Base-by-base conservation (phyloP, 2,888 invertebrate genomes). In the Orthosia cruda region DNA sequence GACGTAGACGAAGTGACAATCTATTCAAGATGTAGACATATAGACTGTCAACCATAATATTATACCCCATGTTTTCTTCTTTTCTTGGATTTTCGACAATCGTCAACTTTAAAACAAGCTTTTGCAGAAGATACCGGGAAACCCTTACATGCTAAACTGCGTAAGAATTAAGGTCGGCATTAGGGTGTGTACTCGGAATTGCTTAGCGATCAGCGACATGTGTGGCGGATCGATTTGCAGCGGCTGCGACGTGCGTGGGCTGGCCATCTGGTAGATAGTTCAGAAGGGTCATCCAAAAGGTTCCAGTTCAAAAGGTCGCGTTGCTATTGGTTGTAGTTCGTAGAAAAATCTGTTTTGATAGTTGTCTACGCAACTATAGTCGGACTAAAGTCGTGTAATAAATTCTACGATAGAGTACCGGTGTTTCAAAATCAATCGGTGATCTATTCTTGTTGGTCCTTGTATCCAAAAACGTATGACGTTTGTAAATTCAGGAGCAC, bases 121-220 rank as follows among this genome's bases (percentile, higher is more conserved):
- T 26, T 26, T 26, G 26, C 49, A 59, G 32, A 59, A 58, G 11
- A 65, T 54, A 67, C 54, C 54, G 26, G 40, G 54, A 61, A 32
- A 16, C 65, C 55, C 4, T 40, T 57, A n/a, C 45, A 55, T 61
- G 57, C 59, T 67, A 70, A 76, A 55, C 72, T 71, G 67, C 55
- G 72, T 70, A 70, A 62, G 75, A 77, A 85, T 81, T 73, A 65
- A 74, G 79, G 85, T 72, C 68, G 59, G 40, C 54, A 73, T 80
- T 74, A 80, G 74, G 84, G 80, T 32, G 74, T 66, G 71, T 84
- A 70, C 55, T 61, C 45, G 70, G 32, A 76, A 84, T 87, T 86
- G 69, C 74, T 83, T 81, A 59, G 85, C 77, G 77, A 87, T 87
- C 86, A 83, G 70, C 61, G 70, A 65, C 88, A 86, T 77, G 71